Base-by-base conservation (phyloP, 2,888 invertebrate genomes). In the Piscicola geometra region DNA sequence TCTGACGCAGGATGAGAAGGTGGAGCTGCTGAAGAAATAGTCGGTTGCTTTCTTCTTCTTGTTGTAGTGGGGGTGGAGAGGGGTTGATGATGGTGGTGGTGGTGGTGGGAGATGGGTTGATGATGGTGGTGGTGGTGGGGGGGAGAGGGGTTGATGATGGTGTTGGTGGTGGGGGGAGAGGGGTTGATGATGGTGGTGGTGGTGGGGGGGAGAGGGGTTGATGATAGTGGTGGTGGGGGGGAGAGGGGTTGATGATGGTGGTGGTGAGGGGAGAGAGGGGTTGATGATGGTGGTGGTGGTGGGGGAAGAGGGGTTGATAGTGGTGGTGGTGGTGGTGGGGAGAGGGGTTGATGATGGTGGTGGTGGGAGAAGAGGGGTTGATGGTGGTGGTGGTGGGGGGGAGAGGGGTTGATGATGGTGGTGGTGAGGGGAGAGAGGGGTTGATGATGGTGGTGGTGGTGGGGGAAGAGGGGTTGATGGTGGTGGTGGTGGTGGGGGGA, bases 1-100 rank as follows among this genome's bases (percentile, higher is more conserved):
- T 1, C 90, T 99, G 88, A 98, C 96, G 0, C 92, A 93, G 0
- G 99, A 99, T 84, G 99, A 99, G 84, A 99, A 99, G 84, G 91
- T 92, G 80, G 99, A 99, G 86, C 86, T 99, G 30, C 88, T 99
- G 68, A 88, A 90, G n/a, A 91, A 96, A 90, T 95, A 94, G 92
- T 92, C 15, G 60, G 25, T 47, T 47, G 50, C 50, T 47, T 15
- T 47, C 50, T 47, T 47, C 9, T 47, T 47, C 50, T 21, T 47
- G 21, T 47, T 47, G 9, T 15, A 47, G 50, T 47, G n/a, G n/a
- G n/a, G 21, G 5, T 5, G 21, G 3, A 9, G 21, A 12, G n/a
- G 21, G 5, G 25, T 5, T 71, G 21, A 47, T 35, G 21, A n/a
- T 71, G 35, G 41, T 32, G 36, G 25, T 71, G n/a, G 9, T 33